Evolutionary conservation across 2,888 invertebrate species (phyloP).

Genomic region (Eudasyphora cyanicolor): DNA sequence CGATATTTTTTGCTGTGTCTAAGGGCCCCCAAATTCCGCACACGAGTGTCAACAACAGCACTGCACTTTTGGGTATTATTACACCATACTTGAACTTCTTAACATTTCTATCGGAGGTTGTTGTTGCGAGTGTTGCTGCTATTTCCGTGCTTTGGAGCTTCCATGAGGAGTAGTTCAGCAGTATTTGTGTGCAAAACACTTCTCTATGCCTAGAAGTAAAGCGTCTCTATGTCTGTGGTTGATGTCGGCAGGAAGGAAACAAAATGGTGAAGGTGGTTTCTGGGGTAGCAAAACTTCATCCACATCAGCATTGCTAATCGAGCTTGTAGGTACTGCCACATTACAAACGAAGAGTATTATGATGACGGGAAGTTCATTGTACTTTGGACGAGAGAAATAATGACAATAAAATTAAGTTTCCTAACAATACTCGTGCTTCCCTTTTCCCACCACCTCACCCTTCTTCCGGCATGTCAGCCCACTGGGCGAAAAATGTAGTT

Average conservation of each 20-base stretch:
- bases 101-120: background rate
- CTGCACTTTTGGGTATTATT: too few species aligned
- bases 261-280: background rate
- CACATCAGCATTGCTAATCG: background rate
- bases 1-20: too few species aligned
- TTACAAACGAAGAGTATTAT: background rate
- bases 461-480: background rate
- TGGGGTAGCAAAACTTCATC: background rate
- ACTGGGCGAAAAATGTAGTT: background rate
- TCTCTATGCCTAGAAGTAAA: constrained; percentile 33
- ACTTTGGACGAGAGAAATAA: background rate
- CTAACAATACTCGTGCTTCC: background rate
- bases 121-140: background rate
- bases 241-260: background rate
- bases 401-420: background rate
- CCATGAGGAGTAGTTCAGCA: background rate
- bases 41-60: too few species aligned
- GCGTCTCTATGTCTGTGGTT: constrained; percentile 57
- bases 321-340: background rate
- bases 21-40: too few species aligned
- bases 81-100: constrained; percentile 15
- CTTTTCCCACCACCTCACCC: too few species aligned
- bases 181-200: constrained; percentile 3
- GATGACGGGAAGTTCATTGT: constrained; percentile 10
- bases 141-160: background rate